phyloP scores from a whole-genome alignment of 2,797 vertebrate species.

The Crocodylus rhombifer region DNA sequence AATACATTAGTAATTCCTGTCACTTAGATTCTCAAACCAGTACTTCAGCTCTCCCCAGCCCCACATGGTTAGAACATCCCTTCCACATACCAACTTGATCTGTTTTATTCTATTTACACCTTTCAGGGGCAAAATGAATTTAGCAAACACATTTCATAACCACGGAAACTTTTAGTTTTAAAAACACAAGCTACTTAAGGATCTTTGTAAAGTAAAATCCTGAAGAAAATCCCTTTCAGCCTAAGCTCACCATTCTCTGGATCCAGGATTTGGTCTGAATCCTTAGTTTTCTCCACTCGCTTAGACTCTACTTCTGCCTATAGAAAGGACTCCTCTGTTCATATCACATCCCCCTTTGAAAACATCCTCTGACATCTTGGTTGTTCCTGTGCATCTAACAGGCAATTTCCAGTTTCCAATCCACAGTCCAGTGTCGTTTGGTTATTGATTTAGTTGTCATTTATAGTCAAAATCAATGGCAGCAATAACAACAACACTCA shows the following conservation, averaged over 20 bases:
- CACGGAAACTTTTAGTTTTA: neutral
- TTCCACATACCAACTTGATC: neutral
- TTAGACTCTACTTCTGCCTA: neutral
- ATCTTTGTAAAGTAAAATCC: neutral
- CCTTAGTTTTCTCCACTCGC: neutral
- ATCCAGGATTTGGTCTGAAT: neutral
- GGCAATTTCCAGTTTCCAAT: neutral
- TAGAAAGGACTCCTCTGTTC: neutral
- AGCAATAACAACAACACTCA: neutral
- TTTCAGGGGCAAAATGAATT: neutral
- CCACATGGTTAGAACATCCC: neutral
- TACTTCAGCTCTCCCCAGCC: neutral
- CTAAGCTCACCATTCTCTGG: neutral
- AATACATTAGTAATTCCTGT: neutral
- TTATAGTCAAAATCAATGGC: neutral
- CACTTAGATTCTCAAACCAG: neutral
- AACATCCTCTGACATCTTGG: neutral
- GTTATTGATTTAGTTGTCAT: accelerated
- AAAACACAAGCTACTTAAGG: neutral
- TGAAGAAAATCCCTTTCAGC: neutral
- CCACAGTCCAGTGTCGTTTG: neutral
- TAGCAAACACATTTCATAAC: neutral
- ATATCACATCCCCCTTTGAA: neutral
- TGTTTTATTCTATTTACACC: neutral
- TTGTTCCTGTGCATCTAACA: accelerated